These are phyloP conservation scores for Ormyrus nitidulus DNA, from an alignment of 2,888 invertebrate species.

Conservation along the genomic window DNA sequence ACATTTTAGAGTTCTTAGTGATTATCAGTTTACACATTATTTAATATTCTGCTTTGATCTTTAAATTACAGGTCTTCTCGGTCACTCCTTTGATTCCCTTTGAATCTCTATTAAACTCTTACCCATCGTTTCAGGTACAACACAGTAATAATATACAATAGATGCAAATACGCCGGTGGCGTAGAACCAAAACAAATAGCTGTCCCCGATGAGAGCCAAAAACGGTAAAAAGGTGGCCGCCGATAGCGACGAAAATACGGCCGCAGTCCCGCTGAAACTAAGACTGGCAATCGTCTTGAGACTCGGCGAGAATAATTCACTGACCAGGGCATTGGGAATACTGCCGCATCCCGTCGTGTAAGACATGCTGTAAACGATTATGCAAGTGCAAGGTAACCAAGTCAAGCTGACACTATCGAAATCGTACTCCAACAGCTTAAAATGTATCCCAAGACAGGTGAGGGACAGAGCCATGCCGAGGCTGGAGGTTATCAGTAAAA, in stretches of 20 bases:
- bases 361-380: constrained; percentile 64
- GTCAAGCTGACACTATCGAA: constrained; percentile 57
- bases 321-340: constrained; percentile 67
- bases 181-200: constrained; percentile 69
- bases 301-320: constrained; percentile 70
- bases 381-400: constrained; percentile 66
- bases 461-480: constrained; percentile 69
- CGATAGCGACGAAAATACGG: constrained; percentile 65
- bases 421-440: constrained; percentile 59
- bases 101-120: constrained; percentile 70
- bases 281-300: constrained; percentile 69
- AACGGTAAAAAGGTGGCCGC: constrained; percentile 68
- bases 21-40: too few species aligned
- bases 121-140: constrained; percentile 69
- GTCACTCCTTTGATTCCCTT: constrained; percentile 21
- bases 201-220: constrained; percentile 65
- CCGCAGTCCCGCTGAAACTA: constrained; percentile 61
- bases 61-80: too few species aligned
- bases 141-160: constrained; percentile 64
- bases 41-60: too few species aligned
- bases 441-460: constrained; percentile 66
- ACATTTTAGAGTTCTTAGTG: too few species aligned
- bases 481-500: constrained; percentile 75
- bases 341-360: constrained; percentile 65
- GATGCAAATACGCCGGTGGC: constrained; percentile 60